These are phyloP conservation scores for Peromyscus nudipes DNA, from an alignment of 2,797 vertebrate genomes.

Conservation along the genomic window DNA sequence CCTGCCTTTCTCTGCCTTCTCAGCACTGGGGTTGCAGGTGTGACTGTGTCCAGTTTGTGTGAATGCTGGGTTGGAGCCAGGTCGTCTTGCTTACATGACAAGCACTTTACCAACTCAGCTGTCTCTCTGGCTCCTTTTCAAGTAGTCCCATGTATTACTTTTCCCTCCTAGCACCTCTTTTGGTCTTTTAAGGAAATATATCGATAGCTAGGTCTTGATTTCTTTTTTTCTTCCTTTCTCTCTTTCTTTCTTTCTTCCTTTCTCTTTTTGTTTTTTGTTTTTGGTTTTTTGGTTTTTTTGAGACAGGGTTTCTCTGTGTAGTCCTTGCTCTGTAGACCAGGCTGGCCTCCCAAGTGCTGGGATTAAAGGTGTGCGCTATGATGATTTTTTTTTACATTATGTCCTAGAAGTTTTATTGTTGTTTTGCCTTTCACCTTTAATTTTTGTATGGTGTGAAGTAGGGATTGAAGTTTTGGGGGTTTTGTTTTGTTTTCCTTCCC, in stretches of 20 bases:
- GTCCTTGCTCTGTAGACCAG: no score
- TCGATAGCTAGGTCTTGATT: background rate
- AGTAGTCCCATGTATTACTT: background rate
- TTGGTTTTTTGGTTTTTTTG: no score
- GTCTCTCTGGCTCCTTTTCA: background rate
- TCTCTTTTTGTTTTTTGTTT: background rate
- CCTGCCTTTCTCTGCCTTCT: background rate
- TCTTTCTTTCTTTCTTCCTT: background rate
- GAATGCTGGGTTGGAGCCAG: background rate
- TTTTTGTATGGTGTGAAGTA: background rate
- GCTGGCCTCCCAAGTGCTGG: no score
- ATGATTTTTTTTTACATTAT: background rate
- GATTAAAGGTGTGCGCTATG: no score
- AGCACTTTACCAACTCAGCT: background rate
- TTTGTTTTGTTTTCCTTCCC: background rate
- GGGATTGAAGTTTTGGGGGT: background rate
- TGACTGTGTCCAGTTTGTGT: background rate
- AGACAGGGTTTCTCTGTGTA: no score
- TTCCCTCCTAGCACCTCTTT: background rate
- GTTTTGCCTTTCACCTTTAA: slow-evolving; percentile 17
- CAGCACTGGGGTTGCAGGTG: background rate
- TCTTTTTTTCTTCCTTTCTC: background rate
- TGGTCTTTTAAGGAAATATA: background rate
- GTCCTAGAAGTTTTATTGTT: slow-evolving; percentile 5
- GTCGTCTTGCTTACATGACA: background rate